A percentile compares a stretch with the other conserved stretches of the same genome.
These are phyloP conservation scores for Phytoseiulus persimilis DNA, from an alignment of 2,888 invertebrate species.

Conservation along the genomic window DNA sequence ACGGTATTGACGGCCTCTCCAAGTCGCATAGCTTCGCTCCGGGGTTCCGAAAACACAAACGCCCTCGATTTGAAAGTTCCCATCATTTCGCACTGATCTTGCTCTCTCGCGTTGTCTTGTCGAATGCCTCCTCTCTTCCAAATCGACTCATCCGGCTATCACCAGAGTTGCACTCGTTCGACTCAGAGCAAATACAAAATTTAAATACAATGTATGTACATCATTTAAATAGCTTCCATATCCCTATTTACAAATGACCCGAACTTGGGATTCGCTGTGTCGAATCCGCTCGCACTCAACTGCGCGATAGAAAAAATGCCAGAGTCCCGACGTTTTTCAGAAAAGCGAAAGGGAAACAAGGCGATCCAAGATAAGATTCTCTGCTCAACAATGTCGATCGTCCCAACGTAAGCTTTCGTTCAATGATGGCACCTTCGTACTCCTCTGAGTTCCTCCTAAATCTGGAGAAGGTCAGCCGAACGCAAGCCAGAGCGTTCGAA, in stretches of 20 bases:
- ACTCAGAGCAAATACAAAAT: slow-evolving; percentile 19
- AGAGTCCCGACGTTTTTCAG: not conserved
- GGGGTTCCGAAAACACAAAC: too few relatives aligned
- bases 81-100: not conserved
- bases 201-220: slow-evolving; percentile 30
- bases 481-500: not conserved
- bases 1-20: too few relatives aligned
- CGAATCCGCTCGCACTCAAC: not conserved
- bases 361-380: not conserved
- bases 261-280: not conserved
- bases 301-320: not conserved
- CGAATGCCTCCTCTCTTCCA: not conserved
- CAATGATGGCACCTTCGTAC: not conserved
- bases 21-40: too few relatives aligned
- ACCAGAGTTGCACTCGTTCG: not conserved
- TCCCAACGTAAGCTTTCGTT: not conserved
- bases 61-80: too few relatives aligned
- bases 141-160: not conserved
- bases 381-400: not conserved
- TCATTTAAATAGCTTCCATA: not conserved
- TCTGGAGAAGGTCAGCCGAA: not conserved
- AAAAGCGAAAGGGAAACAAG: not conserved
- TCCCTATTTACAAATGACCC: not conserved
- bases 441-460: not conserved
- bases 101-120: not conserved